Percentiles rank a stretch among this genome's conserved stretches.
Evolutionary conservation across 92 coral and sea anemone genomes (phyloP).

Genomic region (Scolanthus callimorphus): DNA sequence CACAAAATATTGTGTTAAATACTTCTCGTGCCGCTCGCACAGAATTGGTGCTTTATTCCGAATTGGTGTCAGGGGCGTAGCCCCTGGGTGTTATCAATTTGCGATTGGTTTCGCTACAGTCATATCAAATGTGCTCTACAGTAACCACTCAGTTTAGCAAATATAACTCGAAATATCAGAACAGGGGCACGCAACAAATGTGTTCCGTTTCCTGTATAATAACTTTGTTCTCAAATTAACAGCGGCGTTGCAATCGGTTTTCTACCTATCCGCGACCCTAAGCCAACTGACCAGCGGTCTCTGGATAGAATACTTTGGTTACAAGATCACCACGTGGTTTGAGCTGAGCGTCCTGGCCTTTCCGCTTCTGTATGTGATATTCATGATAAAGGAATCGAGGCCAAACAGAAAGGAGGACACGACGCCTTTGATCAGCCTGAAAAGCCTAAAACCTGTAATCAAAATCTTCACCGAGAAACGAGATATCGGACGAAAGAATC

Average conservation of each 20-base stretch:
- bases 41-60: no score
- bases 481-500: constrained; percentile 33
- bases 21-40: no score
- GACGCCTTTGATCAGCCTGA: constrained; percentile 19
- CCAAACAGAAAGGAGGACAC: constrained; percentile 3
- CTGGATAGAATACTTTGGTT: constrained; percentile 79
- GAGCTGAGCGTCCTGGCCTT: constrained; percentile 29
- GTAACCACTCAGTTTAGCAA: no score
- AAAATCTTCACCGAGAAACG: constrained; percentile 30
- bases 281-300: constrained; percentile 91
- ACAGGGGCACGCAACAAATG: no score
- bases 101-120: no score
- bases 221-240: no score
- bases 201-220: no score
- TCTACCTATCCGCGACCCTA: constrained; percentile 65
- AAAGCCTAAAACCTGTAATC: constrained; percentile 7
- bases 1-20: no score
- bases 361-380: constrained; percentile 37
- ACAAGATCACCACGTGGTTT: constrained; percentile 72
- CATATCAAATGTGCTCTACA: no score
- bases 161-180: no score
- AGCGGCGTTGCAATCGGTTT: constrained; percentile 57
- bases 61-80: no score
- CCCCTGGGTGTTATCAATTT: no score
- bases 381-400: constrained; percentile 61